Evolutionary conservation across 2,797 vertebrate species (phyloP).

Genomic region (Sebastes trivittatus): DNA sequence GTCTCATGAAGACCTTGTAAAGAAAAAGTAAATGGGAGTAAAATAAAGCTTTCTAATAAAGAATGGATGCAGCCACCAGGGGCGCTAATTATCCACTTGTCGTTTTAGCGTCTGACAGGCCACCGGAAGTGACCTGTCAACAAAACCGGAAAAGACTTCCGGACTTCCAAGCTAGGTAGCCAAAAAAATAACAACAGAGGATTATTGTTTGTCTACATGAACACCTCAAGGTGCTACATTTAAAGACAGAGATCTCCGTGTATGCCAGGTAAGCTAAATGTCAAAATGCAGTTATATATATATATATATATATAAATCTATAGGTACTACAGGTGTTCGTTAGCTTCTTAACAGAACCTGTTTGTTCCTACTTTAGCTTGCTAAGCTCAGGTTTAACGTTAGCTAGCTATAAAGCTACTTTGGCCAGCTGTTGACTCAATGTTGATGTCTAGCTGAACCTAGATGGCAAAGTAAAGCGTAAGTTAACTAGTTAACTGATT

Average conservation of each 20-base stretch:
- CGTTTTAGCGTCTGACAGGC: too few relatives aligned
- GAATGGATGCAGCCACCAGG: background rate
- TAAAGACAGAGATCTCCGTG: slow-evolving; percentile 10
- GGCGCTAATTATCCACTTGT: background rate
- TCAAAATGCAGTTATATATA: rapidly evolving
- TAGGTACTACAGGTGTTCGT: background rate
- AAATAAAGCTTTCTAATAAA: background rate
- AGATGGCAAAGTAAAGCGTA: background rate
- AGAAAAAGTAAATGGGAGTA: background rate
- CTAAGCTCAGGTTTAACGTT: background rate
- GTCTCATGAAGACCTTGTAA: background rate
- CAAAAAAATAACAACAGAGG: slow-evolving; percentile 35
- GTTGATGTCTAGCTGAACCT: background rate
- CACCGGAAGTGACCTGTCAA: slow-evolving; percentile 64
- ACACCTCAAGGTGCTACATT: background rate
- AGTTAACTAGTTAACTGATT: background rate
- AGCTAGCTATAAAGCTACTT: background rate
- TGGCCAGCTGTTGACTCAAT: background rate
- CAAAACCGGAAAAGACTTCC: background rate
- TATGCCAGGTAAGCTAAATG: slow-evolving; percentile 49
- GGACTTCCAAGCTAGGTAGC: slow-evolving; percentile 11
- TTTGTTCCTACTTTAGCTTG: background rate
- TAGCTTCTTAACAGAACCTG: background rate
- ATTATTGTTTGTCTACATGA: slow-evolving; percentile 22
- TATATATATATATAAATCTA: too few relatives aligned